These are phyloP conservation scores for Ophioninae sp. DNA, from an alignment of 2,888 invertebrate species.

Conservation along the genomic window DNA sequence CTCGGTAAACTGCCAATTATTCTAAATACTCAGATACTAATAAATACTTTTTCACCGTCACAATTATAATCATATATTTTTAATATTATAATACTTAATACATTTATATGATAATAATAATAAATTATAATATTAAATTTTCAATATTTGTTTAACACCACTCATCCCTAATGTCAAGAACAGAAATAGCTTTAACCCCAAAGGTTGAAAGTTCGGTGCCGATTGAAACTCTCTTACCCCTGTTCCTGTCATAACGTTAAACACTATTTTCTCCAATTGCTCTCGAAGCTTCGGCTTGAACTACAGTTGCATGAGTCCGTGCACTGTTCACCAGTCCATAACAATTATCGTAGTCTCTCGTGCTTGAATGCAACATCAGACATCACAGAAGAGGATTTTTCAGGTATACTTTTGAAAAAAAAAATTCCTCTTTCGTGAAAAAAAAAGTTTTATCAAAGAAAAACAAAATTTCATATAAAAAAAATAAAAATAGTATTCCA, in stretches of 20 bases:
- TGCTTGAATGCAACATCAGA: not conserved
- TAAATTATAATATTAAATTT: too few relatives aligned
- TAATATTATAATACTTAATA: too few relatives aligned
- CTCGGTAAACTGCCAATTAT: too few relatives aligned
- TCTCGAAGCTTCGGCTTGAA: not conserved
- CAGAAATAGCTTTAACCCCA: not conserved
- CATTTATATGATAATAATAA: too few relatives aligned
- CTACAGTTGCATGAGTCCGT: not conserved
- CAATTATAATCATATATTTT: too few relatives aligned
- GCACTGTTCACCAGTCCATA: not conserved
- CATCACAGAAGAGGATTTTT: not conserved
- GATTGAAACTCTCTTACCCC: not conserved
- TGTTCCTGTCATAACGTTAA: not conserved
- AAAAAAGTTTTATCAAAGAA: too few relatives aligned
- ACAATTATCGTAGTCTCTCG: not conserved
- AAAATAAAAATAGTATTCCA: too few relatives aligned
- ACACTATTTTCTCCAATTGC: not conserved
- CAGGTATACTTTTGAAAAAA: not conserved
- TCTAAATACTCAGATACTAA: too few relatives aligned
- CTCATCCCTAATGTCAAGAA: not conserved
- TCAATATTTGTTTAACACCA: too few relatives aligned
- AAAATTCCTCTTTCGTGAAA: too few relatives aligned
- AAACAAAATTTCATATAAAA: too few relatives aligned
- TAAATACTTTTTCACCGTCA: too few relatives aligned
- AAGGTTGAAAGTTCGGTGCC: not conserved